phyloP scores from a whole-genome alignment of 2,888 invertebrate genomes.

The Pterobdella sp. region DNA sequence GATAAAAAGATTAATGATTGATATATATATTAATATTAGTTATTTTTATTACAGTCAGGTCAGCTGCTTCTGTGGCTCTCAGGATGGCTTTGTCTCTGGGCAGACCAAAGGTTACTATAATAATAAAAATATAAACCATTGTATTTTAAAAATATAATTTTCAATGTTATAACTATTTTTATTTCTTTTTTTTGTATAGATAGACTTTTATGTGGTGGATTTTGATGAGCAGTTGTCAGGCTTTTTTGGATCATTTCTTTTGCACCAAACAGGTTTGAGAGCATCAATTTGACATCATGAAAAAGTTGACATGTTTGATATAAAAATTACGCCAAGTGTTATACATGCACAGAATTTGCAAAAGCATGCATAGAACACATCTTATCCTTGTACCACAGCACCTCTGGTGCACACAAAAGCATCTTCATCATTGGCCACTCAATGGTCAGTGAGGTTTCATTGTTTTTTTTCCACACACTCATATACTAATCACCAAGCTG shows the following conservation, averaged over 20 bases:
- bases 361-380: constrained; percentile 62
- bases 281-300: not conserved
- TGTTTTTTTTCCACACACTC: not conserved
- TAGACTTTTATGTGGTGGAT: not conserved
- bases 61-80: constrained; percentile 81
- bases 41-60: constrained; percentile 60
- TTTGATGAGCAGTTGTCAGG: constrained; percentile 66
- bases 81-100: constrained; percentile 68
- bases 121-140: too few relatives aligned
- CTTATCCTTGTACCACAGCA: constrained; percentile 63
- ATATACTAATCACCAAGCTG: not conserved
- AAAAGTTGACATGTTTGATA: not conserved
- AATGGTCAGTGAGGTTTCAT: constrained; percentile 61
- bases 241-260: constrained; percentile 72
- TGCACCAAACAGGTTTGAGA: constrained; percentile 62
- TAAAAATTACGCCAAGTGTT: not conserved
- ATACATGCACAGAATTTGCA: constrained; percentile 47
- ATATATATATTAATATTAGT: too few relatives aligned
- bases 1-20: not conserved
- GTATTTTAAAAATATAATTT: constrained; percentile 20
- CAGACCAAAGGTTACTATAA: constrained; percentile 69
- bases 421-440: constrained; percentile 87
- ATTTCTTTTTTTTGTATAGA: too few relatives aligned
- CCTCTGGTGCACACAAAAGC: constrained; percentile 53
- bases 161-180: not conserved